Evolutionary conservation across 2,797 vertebrate genomes (phyloP).

Genomic region (Pseudocheirus occidentalis): DNA sequence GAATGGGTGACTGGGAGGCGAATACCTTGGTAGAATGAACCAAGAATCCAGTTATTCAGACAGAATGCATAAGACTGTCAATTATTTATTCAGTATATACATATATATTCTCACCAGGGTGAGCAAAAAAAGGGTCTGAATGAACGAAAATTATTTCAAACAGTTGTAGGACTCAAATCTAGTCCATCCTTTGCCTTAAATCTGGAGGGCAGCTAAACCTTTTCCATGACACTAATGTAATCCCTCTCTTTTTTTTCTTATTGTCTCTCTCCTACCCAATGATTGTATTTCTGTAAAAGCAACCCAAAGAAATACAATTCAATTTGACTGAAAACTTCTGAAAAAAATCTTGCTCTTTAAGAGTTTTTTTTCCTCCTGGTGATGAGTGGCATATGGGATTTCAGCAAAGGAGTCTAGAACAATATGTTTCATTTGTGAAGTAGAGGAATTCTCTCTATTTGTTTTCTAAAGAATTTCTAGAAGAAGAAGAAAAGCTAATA

Average conservation of each 20-base stretch:
- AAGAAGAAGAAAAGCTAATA: conserved; percentile 68
- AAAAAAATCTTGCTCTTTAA: conserved; percentile 67
- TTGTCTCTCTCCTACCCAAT: conserved; percentile 12
- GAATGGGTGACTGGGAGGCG: neutral
- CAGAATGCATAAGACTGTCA: neutral
- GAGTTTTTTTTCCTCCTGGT: conserved; percentile 70
- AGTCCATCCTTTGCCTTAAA: neutral
- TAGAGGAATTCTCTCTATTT: conserved; percentile 68
- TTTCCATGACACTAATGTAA: conserved; percentile 23
- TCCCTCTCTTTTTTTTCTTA: too few relatives aligned
- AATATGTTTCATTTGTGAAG: conserved; percentile 63
- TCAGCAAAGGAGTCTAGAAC: conserved; percentile 76
- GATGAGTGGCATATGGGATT: conserved; percentile 71
- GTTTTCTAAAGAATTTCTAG: conserved; percentile 65
- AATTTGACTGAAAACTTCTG: conserved; percentile 73
- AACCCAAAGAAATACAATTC: conserved; percentile 74
- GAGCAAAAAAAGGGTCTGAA: neutral
- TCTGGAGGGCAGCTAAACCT: neutral
- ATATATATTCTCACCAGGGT: neutral
- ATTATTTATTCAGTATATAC: neutral
- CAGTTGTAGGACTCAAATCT: neutral
- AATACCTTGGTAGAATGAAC: neutral
- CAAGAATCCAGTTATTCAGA: neutral
- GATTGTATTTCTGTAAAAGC: conserved; percentile 72
- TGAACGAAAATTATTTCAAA: neutral